Percentiles rank a stretch among this genome's conserved stretches.
phyloP scores from a whole-genome alignment of 2,888 invertebrate species.

The Hemithea aestivaria region DNA sequence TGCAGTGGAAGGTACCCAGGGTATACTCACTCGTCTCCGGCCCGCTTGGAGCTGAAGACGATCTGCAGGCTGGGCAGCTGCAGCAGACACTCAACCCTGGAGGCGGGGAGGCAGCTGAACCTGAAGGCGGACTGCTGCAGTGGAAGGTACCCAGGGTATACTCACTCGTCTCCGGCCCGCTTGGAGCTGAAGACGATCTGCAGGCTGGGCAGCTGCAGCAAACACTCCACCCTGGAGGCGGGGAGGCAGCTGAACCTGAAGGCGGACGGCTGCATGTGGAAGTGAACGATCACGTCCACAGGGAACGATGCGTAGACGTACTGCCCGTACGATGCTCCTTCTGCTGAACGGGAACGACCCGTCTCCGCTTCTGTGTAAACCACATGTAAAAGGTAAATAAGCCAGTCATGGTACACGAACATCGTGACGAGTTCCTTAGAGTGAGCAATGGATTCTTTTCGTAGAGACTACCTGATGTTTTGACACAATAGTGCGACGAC shows the following conservation, averaged over 20 bases:
- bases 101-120: conserved; percentile 97
- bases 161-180: conserved; percentile 87
- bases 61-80: conserved; percentile 98
- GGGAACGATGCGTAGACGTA: conserved; percentile 97
- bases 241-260: conserved; percentile 98
- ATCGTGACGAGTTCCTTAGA: too few relatives aligned
- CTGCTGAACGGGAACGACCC: conserved; percentile 40
- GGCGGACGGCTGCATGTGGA: conserved; percentile 98
- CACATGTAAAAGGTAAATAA: too few relatives aligned
- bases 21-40: conserved; percentile 83
- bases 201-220: conserved; percentile 96
- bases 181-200: conserved; percentile 98
- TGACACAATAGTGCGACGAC: too few relatives aligned
- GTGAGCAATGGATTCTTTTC: too few relatives aligned
- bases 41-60: conserved; percentile 96
- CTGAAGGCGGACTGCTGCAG: conserved; percentile 97
- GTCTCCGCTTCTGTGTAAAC: conserved; percentile 64
- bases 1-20: too few relatives aligned
- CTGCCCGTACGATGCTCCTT: conserved; percentile 83
- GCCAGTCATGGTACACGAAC: too few relatives aligned
- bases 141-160: too few relatives aligned
- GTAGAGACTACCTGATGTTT: too few relatives aligned
- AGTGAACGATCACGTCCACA: conserved; percentile 98
- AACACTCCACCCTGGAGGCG: conserved; percentile 96
- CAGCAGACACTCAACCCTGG: conserved; percentile 96